Percentiles rank a stretch among this genome's conserved stretches.
phyloP scores from a whole-genome alignment of 2,113 vertebrate species.

The Oreochromis aureus region DNA sequence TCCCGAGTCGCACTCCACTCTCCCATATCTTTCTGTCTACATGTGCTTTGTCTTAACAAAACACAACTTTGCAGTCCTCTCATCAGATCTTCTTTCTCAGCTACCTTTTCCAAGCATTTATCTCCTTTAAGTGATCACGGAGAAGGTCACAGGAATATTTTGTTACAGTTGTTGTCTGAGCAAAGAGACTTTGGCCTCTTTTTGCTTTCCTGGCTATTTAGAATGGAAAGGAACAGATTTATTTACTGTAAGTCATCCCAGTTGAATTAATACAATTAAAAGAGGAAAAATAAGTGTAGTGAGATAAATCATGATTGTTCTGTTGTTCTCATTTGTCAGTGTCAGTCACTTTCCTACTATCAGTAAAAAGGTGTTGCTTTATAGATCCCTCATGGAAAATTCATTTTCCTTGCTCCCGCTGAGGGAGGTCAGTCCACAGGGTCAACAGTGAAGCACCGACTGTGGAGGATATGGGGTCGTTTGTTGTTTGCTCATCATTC shows the following conservation, averaged over 20 bases:
- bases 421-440: neutral
- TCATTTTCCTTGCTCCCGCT: neutral
- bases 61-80: neutral
- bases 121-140: neutral
- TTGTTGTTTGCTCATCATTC: neutral
- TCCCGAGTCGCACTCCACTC: neutral
- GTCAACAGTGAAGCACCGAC: rapidly evolving
- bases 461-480: neutral
- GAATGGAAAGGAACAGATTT: neutral
- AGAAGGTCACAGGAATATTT: slow-evolving; percentile 18
- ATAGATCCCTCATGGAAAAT: neutral
- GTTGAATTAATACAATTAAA: neutral
- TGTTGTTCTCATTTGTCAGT: neutral
- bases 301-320: neutral
- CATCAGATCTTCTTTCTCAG: neutral
- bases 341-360: neutral
- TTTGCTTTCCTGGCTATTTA: neutral
- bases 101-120: neutral
- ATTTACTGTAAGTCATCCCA: neutral
- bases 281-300: neutral
- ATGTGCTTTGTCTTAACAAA: neutral
- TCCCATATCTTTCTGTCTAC: slow-evolving; percentile 5
- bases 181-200: neutral
- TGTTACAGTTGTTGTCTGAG: neutral
- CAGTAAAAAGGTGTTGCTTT: neutral